Evolutionary conservation across 2,888 invertebrate genomes (phyloP).

Genomic region (Carcina quercana): DNA sequence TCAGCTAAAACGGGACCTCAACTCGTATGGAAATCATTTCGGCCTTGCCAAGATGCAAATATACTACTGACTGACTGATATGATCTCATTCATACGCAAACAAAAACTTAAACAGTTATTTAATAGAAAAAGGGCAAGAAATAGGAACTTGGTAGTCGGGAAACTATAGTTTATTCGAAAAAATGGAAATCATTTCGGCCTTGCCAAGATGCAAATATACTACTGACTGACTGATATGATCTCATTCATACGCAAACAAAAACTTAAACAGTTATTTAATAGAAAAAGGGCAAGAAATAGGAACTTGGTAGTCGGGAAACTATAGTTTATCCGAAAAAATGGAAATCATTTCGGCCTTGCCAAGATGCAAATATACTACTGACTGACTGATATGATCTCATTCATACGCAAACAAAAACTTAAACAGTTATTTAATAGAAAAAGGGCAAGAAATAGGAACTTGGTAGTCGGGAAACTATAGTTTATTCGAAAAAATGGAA

Average conservation of each 20-base stretch:
- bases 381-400: conserved; percentile 23
- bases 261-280: not conserved
- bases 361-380: conserved; percentile 12
- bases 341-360: conserved; percentile 34
- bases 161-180: not conserved
- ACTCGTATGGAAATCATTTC: conserved; percentile 31
- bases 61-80: conserved; percentile 21
- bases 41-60: conserved; percentile 24
- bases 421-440: not conserved
- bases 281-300: not conserved
- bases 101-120: not conserved
- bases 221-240: conserved; percentile 22
- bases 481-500: conserved; percentile 25
- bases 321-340: conserved; percentile 16
- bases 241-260: conserved; percentile 14
- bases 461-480: not conserved
- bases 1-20: conserved; percentile 23
- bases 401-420: conserved; percentile 6
- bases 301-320: too few species aligned
- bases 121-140: not conserved
- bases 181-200: conserved; percentile 32
- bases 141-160: too few species aligned
- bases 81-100: conserved; percentile 18
- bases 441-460: too few species aligned
- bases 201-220: conserved; percentile 19